These are phyloP conservation scores for Drosophila ercepeae DNA, from an alignment of 1,140 invertebrate genomes.

Conservation along the genomic window DNA sequence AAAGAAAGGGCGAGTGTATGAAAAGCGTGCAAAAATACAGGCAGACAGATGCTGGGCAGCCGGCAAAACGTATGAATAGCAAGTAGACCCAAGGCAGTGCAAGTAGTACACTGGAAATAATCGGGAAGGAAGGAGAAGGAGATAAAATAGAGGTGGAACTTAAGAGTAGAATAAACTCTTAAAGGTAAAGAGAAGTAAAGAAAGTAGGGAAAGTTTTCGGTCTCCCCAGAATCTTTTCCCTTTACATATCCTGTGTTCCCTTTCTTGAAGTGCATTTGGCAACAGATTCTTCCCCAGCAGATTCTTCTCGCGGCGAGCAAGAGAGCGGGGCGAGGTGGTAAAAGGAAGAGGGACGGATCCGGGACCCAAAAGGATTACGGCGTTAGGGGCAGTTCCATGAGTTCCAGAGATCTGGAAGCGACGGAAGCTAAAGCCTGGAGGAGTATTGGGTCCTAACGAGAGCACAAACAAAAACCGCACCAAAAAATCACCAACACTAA, in stretches of 20 bases:
- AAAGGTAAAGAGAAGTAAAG: too few relatives aligned
- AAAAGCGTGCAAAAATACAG: constrained; percentile 65
- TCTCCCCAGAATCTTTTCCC: too few relatives aligned
- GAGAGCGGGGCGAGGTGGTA: too few relatives aligned
- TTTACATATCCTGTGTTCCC: not conserved
- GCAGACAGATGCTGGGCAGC: constrained; percentile 28
- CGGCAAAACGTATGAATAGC: constrained; percentile 68
- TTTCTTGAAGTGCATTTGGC: not conserved
- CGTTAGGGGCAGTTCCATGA: not conserved
- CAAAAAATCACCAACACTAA: not conserved
- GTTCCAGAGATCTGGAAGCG: not conserved
- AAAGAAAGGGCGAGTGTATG: constrained; percentile 35
- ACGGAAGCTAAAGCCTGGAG: constrained; percentile 11
- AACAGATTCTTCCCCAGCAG: not conserved
- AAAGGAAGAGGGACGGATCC: not conserved
- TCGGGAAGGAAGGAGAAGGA: too few relatives aligned
- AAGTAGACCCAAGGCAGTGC: constrained; percentile 22
- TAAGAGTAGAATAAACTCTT: too few relatives aligned
- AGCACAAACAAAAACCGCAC: constrained; percentile 34
- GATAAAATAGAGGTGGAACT: too few relatives aligned
- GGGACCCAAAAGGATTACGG: not conserved
- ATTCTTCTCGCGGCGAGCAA: not conserved
- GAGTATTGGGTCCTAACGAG: constrained; percentile 46
- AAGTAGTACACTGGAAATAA: not conserved
- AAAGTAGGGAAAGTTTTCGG: too few relatives aligned